These are phyloP conservation scores for Lacanobia wlatinum DNA, from an alignment of 2,888 invertebrate genomes.

Conservation along the genomic window DNA sequence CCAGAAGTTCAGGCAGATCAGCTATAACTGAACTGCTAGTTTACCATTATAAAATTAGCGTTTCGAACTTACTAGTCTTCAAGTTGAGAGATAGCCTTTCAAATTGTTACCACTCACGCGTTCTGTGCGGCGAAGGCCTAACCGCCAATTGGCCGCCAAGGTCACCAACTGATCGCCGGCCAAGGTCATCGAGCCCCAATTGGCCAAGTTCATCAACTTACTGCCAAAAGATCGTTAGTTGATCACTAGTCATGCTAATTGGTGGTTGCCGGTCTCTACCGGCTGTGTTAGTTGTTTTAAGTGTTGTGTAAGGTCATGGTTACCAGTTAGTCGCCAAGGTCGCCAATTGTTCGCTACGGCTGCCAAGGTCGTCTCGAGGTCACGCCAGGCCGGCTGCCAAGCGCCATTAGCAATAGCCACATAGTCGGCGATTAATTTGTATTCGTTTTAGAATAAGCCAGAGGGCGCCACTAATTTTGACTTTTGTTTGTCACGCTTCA, in stretches of 20 bases:
- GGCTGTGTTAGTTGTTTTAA: conserved; percentile 66
- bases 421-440: conserved; percentile 89
- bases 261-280: conserved; percentile 65
- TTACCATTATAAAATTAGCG: conserved; percentile 21
- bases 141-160: conserved; percentile 67
- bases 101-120: conserved; percentile 38
- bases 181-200: conserved; percentile 64
- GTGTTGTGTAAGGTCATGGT: conserved; percentile 66
- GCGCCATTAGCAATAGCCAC: conserved; percentile 89
- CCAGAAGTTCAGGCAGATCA: conserved; percentile 20
- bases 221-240: conserved; percentile 73
- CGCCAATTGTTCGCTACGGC: conserved; percentile 67
- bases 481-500: conserved; percentile 87
- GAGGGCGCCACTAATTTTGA: conserved; percentile 84
- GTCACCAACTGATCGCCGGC: conserved; percentile 68
- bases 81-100: conserved; percentile 16
- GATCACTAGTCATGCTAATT: conserved; percentile 70
- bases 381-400: conserved; percentile 74
- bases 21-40: conserved; percentile 15
- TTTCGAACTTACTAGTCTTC: conserved; percentile 8
- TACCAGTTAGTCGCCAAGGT: conserved; percentile 65
- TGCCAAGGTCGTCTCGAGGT: conserved; percentile 70
- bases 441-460: conserved; percentile 91
- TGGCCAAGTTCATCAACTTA: conserved; percentile 69
- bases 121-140: conserved; percentile 49